Base-by-base conservation (phyloP, 2,888 invertebrate species). In the Drosophila bunnanda region DNA sequence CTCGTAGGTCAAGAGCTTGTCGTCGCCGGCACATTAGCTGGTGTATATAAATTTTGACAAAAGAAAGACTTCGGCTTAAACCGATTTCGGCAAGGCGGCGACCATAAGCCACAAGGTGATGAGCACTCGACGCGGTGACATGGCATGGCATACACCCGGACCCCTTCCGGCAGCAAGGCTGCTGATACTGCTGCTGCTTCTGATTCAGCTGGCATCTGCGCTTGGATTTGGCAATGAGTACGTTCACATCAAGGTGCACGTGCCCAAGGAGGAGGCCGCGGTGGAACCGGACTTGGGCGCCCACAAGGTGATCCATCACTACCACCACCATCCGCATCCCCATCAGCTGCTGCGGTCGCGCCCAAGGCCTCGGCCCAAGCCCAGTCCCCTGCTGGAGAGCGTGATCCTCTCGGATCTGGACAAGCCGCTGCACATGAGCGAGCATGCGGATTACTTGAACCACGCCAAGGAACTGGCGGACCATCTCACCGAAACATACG, bases 171-270 rank as follows among this genome's bases (percentile, higher is more conserved):
- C 58, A 15, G 3, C n/a, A n/a, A 34, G 67, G 41, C 13, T 52
- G 30, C 8, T 59, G 17, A 0, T 15, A 7, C 22, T 58, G 9
- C 25, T 78, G 50, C 41, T 76, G 6, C 25, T 59, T n/a, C 20
- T 73, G 28, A 17, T 70, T 12, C 56, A 74, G 44, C 38, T 61
- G 22, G 30, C 39, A 2, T 50, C 75, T 9, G 50, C 34, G 34
- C 22, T 52, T 17, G 78, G 76, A n/a, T 90, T 91, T 66, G 88
- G 82, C 62, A 82, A 80, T 52, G 90, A 90, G 54, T 83, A 82
- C 43, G 90, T 91, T 15, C 90, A 90, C 58, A 90, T 90, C 38
- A 90, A 90, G 65, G 82, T 90, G 38, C 86, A 89, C 60, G 78
- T 90, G 62, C 86, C 90, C 17, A 79, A 79, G 56, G 80, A 85